phyloP scores from a whole-genome alignment of 2,888 invertebrate species.

The Macrophya alboannulata region DNA sequence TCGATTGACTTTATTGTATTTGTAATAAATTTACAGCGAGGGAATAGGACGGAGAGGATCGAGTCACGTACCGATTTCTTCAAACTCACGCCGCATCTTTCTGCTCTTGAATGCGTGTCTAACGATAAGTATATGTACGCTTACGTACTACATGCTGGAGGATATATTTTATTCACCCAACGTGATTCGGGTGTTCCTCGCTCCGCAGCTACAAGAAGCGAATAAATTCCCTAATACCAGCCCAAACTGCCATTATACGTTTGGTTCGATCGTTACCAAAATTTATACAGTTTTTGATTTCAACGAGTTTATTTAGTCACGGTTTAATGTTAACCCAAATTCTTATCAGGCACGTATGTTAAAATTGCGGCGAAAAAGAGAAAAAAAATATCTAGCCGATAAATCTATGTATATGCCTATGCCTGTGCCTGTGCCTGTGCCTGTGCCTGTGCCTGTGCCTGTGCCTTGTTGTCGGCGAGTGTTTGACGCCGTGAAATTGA shows the following conservation, averaged over 20 bases:
- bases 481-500: neutral
- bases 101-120: constrained; percentile 19
- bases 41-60: neutral
- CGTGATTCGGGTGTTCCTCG: neutral
- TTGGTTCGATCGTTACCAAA: neutral
- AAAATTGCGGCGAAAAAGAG: neutral
- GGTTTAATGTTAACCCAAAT: constrained; percentile 28
- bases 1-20: neutral
- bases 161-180: constrained; percentile 32
- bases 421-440: too few species aligned
- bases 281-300: neutral
- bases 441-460: too few species aligned
- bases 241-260: neutral
- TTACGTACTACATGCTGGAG: neutral
- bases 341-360: neutral
- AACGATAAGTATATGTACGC: neutral
- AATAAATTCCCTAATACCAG: constrained; percentile 27
- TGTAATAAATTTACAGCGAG: neutral
- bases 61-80: constrained; percentile 17
- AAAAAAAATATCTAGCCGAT: neutral
- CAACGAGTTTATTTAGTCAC: neutral
- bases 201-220: neutral
- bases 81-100: neutral
- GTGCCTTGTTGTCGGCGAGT: neutral
- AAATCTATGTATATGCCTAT: neutral